Percentiles rank a stretch among this genome's conserved stretches.
Conservation (phyloP, 1,140 invertebrate genomes). For the Daktulosphaira vitifoliae region DNA sequence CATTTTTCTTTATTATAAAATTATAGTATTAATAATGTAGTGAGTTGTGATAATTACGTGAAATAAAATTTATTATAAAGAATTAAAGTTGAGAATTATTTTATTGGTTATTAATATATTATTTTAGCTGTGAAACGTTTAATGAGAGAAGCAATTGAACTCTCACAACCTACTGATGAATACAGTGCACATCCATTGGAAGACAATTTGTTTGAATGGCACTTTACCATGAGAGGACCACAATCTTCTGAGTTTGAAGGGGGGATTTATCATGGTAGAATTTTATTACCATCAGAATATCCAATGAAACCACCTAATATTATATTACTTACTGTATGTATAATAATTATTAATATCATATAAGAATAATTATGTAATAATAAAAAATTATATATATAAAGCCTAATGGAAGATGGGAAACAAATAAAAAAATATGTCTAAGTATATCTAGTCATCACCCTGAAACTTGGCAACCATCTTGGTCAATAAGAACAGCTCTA, state of each 20-base stretch:
- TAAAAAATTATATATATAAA: constrained; percentile 42
- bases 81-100: background rate
- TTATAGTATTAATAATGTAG: too few relatives aligned
- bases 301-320: constrained; percentile 97
- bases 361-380: background rate
- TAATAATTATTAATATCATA: background rate
- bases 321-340: constrained; percentile 75
- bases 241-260: constrained; percentile 78
- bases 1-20: too few relatives aligned
- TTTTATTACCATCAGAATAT: constrained; percentile 83
- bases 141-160: constrained; percentile 84
- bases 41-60: too few relatives aligned
- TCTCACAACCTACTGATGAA: constrained; percentile 76
- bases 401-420: constrained; percentile 92
- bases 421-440: constrained; percentile 90
- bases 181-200: constrained; percentile 85
- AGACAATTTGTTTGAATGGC: constrained; percentile 97
- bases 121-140: constrained; percentile 84
- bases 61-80: too few relatives aligned
- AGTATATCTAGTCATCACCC: constrained; percentile 96
- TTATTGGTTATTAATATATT: too few relatives aligned
- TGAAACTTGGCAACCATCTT: constrained; percentile 93
- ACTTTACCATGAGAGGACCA: constrained; percentile 88
- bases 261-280: constrained; percentile 85
- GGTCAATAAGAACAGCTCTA: constrained; percentile 90